Conservation (phyloP, 2,797 vertebrate genomes). For the Darevskia nairensis region DNA sequence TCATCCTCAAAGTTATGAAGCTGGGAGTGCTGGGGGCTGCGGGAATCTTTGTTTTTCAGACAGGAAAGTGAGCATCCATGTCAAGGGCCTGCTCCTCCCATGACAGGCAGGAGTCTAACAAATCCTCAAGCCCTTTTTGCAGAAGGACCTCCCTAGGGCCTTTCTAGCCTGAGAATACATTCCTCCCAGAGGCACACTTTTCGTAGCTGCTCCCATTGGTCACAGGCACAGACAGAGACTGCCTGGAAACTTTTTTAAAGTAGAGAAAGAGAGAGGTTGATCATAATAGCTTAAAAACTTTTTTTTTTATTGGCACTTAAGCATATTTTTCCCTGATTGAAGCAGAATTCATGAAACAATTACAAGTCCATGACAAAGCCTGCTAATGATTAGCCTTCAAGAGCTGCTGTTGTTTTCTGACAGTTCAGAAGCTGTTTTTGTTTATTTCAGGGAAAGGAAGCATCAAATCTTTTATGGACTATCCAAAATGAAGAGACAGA, state of each 20-base stretch:
- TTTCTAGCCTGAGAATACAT: neutral
- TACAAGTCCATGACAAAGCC: conserved; percentile 66
- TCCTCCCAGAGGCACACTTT: neutral
- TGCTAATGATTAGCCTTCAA: conserved; percentile 73
- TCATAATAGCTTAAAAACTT: conserved; percentile 74
- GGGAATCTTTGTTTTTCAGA: neutral
- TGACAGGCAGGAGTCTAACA: neutral
- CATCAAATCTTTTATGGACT: conserved; percentile 56
- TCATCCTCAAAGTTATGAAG: neutral
- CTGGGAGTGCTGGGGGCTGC: neutral
- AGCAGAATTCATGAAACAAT: conserved; percentile 75
- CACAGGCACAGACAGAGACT: too few relatives aligned
- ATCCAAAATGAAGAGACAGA: conserved; percentile 53
- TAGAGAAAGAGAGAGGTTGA: conserved; percentile 44
- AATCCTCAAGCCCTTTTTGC: neutral
- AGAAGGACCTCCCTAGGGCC: neutral
- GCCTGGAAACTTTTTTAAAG: neutral
- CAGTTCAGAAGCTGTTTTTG: conserved; percentile 67
- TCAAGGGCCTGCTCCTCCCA: neutral
- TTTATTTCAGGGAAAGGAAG: conserved; percentile 71
- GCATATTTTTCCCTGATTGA: conserved; percentile 74
- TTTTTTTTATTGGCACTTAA: conserved; percentile 68
- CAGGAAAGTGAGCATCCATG: neutral
- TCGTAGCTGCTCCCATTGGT: neutral
- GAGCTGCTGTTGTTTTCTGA: conserved; percentile 67